phyloP scores from a whole-genome alignment of 1,140 invertebrate species.

The Saxidomus purpurata region DNA sequence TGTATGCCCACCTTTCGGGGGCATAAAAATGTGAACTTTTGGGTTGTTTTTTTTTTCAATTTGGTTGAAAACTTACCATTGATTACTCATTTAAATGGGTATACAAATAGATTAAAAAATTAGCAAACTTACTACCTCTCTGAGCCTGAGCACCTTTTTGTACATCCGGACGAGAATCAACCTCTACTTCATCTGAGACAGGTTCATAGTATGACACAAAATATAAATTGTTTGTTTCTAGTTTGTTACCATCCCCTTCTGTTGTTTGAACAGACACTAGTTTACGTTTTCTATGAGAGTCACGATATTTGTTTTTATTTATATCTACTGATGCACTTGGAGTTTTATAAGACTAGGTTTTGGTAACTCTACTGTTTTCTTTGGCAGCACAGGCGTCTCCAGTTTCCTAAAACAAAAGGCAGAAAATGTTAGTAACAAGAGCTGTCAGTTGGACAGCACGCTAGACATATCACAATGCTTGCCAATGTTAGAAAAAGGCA shows the following conservation, averaged over 20 bases:
- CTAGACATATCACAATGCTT: no score
- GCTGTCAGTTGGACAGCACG: no score
- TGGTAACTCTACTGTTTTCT: not conserved
- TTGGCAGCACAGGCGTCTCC: not conserved
- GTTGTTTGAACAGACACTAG: constrained; percentile 18
- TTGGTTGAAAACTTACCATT: no score
- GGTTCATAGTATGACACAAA: constrained; percentile 64
- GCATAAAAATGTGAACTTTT: no score
- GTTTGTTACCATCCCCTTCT: constrained; percentile 32
- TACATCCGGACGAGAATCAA: constrained; percentile 18
- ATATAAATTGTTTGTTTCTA: constrained; percentile 63
- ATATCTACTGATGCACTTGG: not conserved
- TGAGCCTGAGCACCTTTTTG: constrained; percentile 51
- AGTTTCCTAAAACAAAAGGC: constrained; percentile 1
- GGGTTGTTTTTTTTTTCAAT: no score
- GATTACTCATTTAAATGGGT: no score
- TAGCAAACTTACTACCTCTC: constrained; percentile 45
- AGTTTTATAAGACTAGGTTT: constrained; percentile 31
- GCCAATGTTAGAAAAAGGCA: no score
- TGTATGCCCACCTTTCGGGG: no score
- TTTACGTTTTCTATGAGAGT: constrained; percentile 57
- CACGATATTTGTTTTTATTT: constrained; percentile 40
- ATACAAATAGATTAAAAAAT: no score
- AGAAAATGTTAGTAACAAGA: no score
- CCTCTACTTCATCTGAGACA: constrained; percentile 60